A percentile compares a stretch with the other conserved stretches of the same genome.
Conservation (phyloP, 2,113 vertebrate species). For the Phylloscopus trochiloides region DNA sequence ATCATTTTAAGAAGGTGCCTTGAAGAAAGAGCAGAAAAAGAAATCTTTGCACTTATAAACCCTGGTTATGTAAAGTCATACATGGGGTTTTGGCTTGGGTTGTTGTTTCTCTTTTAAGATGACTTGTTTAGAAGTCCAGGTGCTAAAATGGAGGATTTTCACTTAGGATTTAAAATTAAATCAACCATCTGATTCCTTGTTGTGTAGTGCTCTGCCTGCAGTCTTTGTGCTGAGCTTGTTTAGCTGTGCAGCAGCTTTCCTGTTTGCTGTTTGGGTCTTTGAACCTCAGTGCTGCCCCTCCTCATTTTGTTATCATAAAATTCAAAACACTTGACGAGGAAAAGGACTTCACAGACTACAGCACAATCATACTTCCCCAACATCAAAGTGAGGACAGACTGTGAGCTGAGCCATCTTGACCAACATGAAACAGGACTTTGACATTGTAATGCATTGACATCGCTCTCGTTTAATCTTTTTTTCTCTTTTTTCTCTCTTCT, state of each 20-base stretch:
- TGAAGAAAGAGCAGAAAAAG: neutral
- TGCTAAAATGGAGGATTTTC: conserved; percentile 11
- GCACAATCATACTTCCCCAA: neutral
- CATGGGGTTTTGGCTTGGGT: neutral
- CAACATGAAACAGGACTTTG: conserved; percentile 52
- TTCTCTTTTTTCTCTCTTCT: neutral
- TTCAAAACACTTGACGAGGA: conserved; percentile 18
- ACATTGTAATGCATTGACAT: neutral
- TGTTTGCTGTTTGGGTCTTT: neutral
- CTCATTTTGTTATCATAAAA: neutral
- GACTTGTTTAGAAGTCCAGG: neutral
- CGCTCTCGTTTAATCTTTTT: neutral
- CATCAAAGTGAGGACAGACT: conserved; percentile 4
- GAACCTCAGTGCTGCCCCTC: neutral
- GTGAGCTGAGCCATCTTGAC: conserved; percentile 14
- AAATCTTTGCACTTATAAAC: conserved; percentile 30
- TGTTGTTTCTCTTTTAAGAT: neutral
- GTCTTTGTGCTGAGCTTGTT: neutral
- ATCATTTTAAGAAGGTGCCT: neutral
- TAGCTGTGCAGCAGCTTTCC: neutral
- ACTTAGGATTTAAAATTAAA: conserved; percentile 3
- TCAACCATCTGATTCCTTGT: neutral
- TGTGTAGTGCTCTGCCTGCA: neutral
- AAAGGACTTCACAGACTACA: conserved; percentile 16
- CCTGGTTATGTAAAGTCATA: conserved; percentile 29